phyloP scores from a whole-genome alignment of 2,113 vertebrate species.

The Ceyx melanurus region DNA sequence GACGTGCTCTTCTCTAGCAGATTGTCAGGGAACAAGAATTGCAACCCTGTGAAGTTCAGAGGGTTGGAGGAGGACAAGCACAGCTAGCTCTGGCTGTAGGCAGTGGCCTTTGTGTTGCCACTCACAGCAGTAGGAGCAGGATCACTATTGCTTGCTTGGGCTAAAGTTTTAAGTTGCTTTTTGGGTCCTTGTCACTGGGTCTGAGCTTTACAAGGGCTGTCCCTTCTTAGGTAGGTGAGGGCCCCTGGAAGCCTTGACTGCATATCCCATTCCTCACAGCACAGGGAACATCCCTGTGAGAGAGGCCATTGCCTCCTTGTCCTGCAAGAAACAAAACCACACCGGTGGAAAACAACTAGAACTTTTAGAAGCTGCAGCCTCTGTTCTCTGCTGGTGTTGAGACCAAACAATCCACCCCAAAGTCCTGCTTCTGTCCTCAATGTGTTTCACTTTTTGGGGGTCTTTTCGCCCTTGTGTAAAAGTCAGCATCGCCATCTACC shows the following conservation, averaged over 20 bases:
- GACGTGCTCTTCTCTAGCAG: not conserved
- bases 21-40: not conserved
- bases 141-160: rapidly evolving
- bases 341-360: rapidly evolving
- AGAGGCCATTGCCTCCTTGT: not conserved
- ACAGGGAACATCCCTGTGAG: not conserved
- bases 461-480: not conserved
- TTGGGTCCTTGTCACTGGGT: not conserved
- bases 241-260: not conserved
- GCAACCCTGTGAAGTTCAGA: not conserved
- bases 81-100: not conserved
- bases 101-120: not conserved
- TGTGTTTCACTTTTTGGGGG: rapidly evolving
- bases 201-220: rapidly evolving
- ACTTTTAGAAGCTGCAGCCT: not conserved
- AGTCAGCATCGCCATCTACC: not conserved
- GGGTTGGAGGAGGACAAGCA: rapidly evolving
- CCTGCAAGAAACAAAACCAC: not conserved
- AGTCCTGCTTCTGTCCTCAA: not conserved
- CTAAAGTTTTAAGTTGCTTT: not conserved
- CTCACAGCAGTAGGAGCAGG: not conserved
- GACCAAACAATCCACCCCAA: not conserved
- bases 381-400: not conserved
- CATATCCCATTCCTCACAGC: rapidly evolving
- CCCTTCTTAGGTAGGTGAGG: rapidly evolving